These are phyloP conservation scores for Monopis laevigella DNA, from an alignment of 2,888 invertebrate genomes.

Conservation along the genomic window DNA sequence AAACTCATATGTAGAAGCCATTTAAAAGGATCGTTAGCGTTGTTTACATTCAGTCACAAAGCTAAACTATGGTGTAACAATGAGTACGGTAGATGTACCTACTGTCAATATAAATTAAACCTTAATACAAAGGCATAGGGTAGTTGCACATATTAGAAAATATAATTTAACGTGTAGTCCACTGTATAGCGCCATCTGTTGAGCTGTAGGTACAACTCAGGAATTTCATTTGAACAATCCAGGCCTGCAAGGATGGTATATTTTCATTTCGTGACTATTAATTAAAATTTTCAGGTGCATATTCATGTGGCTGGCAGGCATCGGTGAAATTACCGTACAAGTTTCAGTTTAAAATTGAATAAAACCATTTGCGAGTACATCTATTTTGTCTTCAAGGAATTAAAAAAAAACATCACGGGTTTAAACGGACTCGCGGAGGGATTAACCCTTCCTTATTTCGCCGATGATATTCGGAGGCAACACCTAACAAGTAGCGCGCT, in stretches of 20 bases:
- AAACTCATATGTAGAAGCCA: conserved; percentile 6
- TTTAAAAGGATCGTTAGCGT: conserved; percentile 14
- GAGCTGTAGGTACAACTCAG: background rate
- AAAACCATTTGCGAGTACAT: no score
- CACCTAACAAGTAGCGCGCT: no score
- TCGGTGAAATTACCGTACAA: no score
- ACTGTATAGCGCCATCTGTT: background rate
- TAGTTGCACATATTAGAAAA: background rate
- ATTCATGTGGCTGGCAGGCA: no score
- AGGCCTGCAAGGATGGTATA: background rate
- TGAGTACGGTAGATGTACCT: no score
- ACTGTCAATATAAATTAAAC: no score
- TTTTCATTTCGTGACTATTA: conserved; percentile 3
- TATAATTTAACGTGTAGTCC: background rate
- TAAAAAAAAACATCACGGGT: no score
- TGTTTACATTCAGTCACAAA: conserved; percentile 29
- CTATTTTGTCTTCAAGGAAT: no score
- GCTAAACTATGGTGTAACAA: conserved; percentile 1
- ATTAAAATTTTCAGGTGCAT: conserved; percentile 7
- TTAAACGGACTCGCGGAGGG: no score
- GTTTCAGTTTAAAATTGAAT: no score
- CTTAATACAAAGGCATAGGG: background rate
- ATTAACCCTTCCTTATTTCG: no score
- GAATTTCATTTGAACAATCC: conserved; percentile 7
- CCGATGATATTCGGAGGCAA: no score